These are phyloP conservation scores for Pentamera pediparva DNA, from an alignment of 53 echinoderm and acorn worm species.

Conservation along the genomic window DNA sequence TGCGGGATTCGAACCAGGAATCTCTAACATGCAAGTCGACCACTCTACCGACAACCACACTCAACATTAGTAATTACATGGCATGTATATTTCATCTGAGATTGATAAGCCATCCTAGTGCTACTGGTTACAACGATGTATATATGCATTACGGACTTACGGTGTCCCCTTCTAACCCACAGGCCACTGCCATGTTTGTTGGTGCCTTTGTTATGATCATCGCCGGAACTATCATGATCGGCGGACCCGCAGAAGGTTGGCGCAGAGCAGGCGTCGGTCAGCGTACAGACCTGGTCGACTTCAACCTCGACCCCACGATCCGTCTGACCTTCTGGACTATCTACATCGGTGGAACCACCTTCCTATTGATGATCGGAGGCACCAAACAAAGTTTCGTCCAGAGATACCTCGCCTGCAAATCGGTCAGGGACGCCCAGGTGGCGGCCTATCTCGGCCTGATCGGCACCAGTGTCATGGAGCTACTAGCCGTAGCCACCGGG, in stretches of 20 bases:
- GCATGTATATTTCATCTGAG: too few species aligned
- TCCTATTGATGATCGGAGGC: background rate
- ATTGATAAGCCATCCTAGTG: too few species aligned
- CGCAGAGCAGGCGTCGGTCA: slow-evolving; percentile 6
- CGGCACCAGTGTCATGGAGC: slow-evolving; percentile 6
- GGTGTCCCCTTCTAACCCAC: background rate
- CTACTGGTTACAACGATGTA: too few species aligned
- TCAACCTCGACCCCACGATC: slow-evolving; percentile 14
- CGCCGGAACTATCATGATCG: background rate
- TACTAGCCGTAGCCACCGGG: slow-evolving; percentile 16
- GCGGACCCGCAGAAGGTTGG: slow-evolving; percentile 23
- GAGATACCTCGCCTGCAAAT: slow-evolving; percentile 12
- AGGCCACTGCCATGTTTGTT: slow-evolving; percentile 5
- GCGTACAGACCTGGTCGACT: slow-evolving; percentile 10
- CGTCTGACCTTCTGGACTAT: slow-evolving; percentile 10
- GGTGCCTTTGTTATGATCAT: slow-evolving; percentile 14
- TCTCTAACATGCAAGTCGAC: too few species aligned
- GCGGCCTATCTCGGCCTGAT: slow-evolving; percentile 14
- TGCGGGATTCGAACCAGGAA: too few species aligned
- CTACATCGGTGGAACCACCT: background rate
- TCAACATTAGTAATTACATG: too few species aligned
- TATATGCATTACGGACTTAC: too few species aligned
- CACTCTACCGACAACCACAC: too few species aligned
- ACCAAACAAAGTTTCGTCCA: slow-evolving; percentile 10
- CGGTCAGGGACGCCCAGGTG: background rate